These are phyloP conservation scores for Leptarthrus brevirostris DNA, from an alignment of 2,888 invertebrate genomes.

Conservation along the genomic window DNA sequence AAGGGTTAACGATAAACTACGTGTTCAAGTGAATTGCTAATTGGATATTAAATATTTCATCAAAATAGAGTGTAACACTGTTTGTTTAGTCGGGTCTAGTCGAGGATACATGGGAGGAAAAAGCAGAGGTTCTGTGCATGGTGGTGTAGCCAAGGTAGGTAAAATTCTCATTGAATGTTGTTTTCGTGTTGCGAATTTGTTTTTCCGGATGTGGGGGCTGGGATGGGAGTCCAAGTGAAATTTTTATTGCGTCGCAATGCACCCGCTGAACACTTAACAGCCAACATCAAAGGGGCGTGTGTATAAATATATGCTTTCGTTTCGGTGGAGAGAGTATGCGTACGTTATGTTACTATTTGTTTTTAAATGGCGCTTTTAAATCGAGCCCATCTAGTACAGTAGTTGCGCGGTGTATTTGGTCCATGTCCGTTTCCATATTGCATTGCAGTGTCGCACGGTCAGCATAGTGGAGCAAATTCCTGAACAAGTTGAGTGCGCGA, in stretches of 20 bases:
- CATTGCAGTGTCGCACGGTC: neutral
- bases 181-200: neutral
- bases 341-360: slow-evolving; percentile 47
- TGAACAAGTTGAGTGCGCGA: neutral
- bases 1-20: neutral
- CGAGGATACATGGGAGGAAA: too few relatives aligned
- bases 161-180: neutral
- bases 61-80: too few relatives aligned
- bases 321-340: slow-evolving; percentile 32
- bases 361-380: slow-evolving; percentile 37
- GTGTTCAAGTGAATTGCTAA: neutral
- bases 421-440: neutral
- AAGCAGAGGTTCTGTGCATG: too few relatives aligned
- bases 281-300: slow-evolving; percentile 42
- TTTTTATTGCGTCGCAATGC: slow-evolving; percentile 45
- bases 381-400: neutral
- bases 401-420: slow-evolving; percentile 14
- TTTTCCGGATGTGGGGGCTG: slow-evolving; percentile 3
- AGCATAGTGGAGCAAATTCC: neutral
- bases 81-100: too few relatives aligned
- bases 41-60: neutral
- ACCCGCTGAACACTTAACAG: slow-evolving; percentile 18
- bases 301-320: slow-evolving; percentile 24
- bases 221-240: neutral
- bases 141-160: neutral